A percentile compares a stretch with the other conserved stretches of the same genome.
These are phyloP conservation scores for Trilocha varians DNA, from an alignment of 2,888 invertebrate species.

Conservation along the genomic window DNA sequence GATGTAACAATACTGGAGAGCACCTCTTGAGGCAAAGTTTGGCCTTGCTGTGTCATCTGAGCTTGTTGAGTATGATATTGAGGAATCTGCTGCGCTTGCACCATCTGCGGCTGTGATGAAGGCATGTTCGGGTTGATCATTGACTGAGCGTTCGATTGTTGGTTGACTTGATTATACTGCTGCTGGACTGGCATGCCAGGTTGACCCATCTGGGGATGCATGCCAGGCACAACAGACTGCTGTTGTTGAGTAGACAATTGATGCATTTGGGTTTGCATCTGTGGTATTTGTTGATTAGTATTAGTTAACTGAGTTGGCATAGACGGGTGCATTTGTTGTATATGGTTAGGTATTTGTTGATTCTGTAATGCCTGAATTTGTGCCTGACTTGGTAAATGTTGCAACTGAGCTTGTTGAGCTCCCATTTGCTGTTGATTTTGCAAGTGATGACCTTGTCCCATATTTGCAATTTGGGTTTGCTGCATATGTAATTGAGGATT, in stretches of 20 bases:
- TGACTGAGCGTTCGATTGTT: conserved; percentile 55
- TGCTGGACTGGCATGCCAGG: conserved; percentile 66
- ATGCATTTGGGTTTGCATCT: conserved; percentile 69
- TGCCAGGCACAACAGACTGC: conserved; percentile 62
- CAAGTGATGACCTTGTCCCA: conserved; percentile 61
- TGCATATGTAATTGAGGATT: conserved; percentile 68
- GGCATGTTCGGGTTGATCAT: conserved; percentile 63
- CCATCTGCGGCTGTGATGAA: conserved; percentile 63
- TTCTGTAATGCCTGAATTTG: conserved; percentile 68
- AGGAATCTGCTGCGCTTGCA: conserved; percentile 64
- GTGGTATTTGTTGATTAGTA: conserved; percentile 63
- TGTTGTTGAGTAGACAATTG: conserved; percentile 66
- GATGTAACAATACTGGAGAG: conserved; percentile 64
- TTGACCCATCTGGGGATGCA: conserved; percentile 68
- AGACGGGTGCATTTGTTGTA: conserved; percentile 70
- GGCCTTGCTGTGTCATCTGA: conserved; percentile 65
- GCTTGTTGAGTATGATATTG: conserved; percentile 67
- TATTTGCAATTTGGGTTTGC: conserved; percentile 63
- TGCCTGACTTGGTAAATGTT: conserved; percentile 64
- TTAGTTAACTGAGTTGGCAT: conserved; percentile 58
- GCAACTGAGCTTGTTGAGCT: conserved; percentile 64
- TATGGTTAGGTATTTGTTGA: conserved; percentile 72
- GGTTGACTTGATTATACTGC: conserved; percentile 67
- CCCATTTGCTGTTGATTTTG: conserved; percentile 61
- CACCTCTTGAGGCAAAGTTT: conserved; percentile 65